Evolutionary conservation across 2,797 vertebrate genomes (phyloP), one percentile per base, ranked within the genome.

Genomic region (Mallotus villosus): DNA sequence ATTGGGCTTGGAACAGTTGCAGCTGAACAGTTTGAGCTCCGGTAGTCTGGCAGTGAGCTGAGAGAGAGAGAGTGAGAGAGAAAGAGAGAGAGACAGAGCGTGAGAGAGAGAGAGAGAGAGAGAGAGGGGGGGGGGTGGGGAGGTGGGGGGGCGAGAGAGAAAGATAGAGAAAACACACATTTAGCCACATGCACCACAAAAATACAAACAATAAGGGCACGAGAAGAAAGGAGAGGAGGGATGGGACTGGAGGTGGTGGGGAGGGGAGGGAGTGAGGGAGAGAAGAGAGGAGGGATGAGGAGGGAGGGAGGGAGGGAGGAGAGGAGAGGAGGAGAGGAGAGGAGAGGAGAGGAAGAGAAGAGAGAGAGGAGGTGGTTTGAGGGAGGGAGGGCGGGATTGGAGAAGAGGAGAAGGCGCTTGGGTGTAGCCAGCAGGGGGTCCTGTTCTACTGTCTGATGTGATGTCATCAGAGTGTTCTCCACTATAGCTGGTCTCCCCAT

Each of bases 1-100:
- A 99, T 98, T 97, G 95, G 94, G 95, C 95, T 97, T 97, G 97
- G 96, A 98, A 97, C 95, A 94, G 95, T 96, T 92, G 94, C 97
- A 97, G 96, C 96, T 96, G 96, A 98, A 96, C 96, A 97, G 95
- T 97, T 96, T 95, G 94, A 93, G 93, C 93, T 94, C 92, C 93
- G 93, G 94, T 95, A 95, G 94, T 94, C 94, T 97, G 95, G 95
- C 96, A 94, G 89, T 94, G 94, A 92, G 95, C 86, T 94, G 90
- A 94, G 93, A 95, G 95, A 93, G 87, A 86, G 84, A 88, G 94
- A 79, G 80, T 70, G 76, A 62, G 73, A 82, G 77, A 95, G 95
- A 93, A 87, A 86, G 84, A 88, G 94, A 79, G 80, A 71, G 76
- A 62, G 73, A 82, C n/a, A n/a, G n/a, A n/a, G n/a, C n/a, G n/a